Evolutionary conservation across 2,113 vertebrate species (phyloP).

Genomic region (Sinocyclocheilus grahami): DNA sequence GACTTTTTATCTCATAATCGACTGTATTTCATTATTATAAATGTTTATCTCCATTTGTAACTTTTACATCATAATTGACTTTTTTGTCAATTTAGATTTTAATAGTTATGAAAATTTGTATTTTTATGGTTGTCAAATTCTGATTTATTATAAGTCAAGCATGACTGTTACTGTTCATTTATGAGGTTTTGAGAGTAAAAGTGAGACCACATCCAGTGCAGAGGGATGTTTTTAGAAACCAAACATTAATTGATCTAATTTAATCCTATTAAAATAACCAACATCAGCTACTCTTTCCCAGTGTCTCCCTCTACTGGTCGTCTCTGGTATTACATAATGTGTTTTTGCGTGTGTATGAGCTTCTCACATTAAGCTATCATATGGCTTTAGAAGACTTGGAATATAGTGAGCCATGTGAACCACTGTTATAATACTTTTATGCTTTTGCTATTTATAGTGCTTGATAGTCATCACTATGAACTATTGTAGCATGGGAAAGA

Average conservation of each 20-base stretch:
- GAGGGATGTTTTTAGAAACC: not conserved
- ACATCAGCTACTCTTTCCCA: not conserved
- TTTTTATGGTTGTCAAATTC: too few relatives aligned
- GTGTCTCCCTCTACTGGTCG: too few relatives aligned
- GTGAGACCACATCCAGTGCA: not conserved
- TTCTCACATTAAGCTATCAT: not conserved
- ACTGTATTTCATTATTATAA: too few relatives aligned
- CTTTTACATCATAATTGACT: not conserved
- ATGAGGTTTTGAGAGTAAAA: not conserved
- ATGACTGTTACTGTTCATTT: not conserved
- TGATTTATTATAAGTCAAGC: not conserved
- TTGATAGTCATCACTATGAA: not conserved
- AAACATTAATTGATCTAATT: constrained; percentile 8
- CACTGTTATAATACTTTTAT: not conserved
- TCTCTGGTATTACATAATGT: not conserved
- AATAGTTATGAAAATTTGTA: too few relatives aligned
- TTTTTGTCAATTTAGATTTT: not conserved
- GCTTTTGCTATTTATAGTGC: not conserved
- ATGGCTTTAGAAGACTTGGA: not conserved
- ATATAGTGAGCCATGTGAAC: not conserved
- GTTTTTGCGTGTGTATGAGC: not conserved
- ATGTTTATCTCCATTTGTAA: not conserved
- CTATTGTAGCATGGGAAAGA: not conserved
- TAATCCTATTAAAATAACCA: not conserved
- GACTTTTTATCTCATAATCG: too few relatives aligned